A percentile compares a stretch with the other conserved stretches of the same genome.
Evolutionary conservation across 2,797 vertebrate species (phyloP).

Genomic region (Malacoctenus gilli): DNA sequence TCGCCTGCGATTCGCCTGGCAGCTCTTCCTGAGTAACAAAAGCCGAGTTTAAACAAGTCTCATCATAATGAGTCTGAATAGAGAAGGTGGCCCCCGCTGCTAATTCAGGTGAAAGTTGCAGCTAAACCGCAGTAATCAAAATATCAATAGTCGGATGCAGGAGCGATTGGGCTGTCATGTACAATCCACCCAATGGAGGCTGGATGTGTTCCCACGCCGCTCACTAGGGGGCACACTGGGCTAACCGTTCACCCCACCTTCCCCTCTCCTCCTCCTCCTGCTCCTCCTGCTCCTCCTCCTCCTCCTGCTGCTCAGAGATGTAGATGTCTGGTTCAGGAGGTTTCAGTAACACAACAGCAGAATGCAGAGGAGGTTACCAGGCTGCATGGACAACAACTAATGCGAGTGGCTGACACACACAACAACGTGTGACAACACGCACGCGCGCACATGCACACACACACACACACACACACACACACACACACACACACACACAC

Average conservation of each 20-base stretch:
- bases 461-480: slow-evolving; percentile 22
- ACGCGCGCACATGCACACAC: not conserved
- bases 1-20: slow-evolving; percentile 25
- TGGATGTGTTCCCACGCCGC: slow-evolving; percentile 20
- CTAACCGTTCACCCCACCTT: slow-evolving; percentile 30
- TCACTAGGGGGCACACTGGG: slow-evolving; percentile 75
- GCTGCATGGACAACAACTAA: slow-evolving; percentile 25
- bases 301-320: no score
- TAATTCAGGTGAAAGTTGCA: slow-evolving; percentile 43
- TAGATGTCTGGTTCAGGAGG: slow-evolving; percentile 53
- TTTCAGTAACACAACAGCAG: slow-evolving; percentile 41
- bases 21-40: not conserved
- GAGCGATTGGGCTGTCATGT: slow-evolving; percentile 52
- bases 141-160: slow-evolving; percentile 52
- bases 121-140: slow-evolving; percentile 46
- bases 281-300: no score
- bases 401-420: no score
- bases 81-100: slow-evolving; percentile 8
- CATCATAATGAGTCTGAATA: slow-evolving; percentile 29
- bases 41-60: slow-evolving; percentile 26
- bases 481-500: not conserved
- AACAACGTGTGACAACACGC: slow-evolving; percentile 17
- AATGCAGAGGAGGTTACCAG: slow-evolving; percentile 53
- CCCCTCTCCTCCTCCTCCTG: no score
- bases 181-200: slow-evolving; percentile 33